These are phyloP conservation scores for Dipodomys spectabilis DNA, from an alignment of 2,113 vertebrate genomes.

Conservation along the genomic window DNA sequence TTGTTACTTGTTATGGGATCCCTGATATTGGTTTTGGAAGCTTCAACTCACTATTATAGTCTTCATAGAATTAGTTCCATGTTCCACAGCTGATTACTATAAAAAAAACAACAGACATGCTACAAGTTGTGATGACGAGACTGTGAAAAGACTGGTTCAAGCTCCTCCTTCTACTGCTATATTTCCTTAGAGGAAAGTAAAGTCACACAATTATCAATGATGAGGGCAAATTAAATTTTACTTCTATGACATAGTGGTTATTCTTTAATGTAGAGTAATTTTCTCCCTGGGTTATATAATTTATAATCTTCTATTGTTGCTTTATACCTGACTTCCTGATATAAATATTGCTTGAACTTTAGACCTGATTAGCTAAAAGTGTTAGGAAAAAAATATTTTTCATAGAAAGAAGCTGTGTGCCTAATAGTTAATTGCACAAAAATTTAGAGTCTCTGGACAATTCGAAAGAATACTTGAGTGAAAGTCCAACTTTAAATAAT, in stretches of 20 bases:
- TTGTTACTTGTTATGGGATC: neutral
- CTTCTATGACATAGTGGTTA: neutral
- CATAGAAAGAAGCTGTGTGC: neutral
- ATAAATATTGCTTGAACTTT: slow-evolving; percentile 18
- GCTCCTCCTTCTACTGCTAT: neutral
- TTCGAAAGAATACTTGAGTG: slow-evolving; percentile 2
- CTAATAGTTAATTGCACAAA: slow-evolving; percentile 9
- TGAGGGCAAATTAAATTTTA: neutral
- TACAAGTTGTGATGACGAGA: neutral
- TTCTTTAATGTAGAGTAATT: neutral
- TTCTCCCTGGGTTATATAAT: neutral
- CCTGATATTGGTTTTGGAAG: too few species aligned
- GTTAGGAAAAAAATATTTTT: neutral
- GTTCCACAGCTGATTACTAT: neutral
- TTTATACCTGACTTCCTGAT: neutral
- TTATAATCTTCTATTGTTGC: neutral
- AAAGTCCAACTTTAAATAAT: neutral
- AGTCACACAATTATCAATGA: neutral
- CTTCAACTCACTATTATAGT: neutral
- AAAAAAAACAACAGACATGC: neutral
- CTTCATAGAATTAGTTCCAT: too few species aligned
- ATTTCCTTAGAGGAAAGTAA: neutral
- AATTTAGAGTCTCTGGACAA: slow-evolving; percentile 9
- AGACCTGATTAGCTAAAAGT: slow-evolving; percentile 15
- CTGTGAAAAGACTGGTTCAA: too few species aligned